Evolutionary conservation across 2,888 invertebrate species (phyloP), one percentile per base, ranked within the genome.

Genomic region (Xanthia togata): DNA sequence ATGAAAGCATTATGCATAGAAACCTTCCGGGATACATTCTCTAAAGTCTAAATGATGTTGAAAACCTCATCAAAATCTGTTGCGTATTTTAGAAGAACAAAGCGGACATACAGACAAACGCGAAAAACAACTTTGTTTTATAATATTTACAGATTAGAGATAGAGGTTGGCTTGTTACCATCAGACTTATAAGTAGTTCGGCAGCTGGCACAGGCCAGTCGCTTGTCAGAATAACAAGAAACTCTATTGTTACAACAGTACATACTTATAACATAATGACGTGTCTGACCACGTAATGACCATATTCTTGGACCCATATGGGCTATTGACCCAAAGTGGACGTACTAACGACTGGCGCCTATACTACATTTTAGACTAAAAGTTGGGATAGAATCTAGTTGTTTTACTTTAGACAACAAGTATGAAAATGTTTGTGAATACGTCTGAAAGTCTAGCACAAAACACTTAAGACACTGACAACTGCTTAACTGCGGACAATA

Each of bases 331-430:
- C 26, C 17, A 64, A 41, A 73, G 8, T 57, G 47, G 63, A 17
- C 1, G 9, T 3, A 9, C 17, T 38, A 73, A 73, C 23, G n/a
- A 73, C 64, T 26, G 23, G 11, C 8, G 0, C 26, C 38, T 31
- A 57, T 23, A 23, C 55, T 57, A 71, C 1, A 57, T 57, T 71
- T 71, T n/a, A 20, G 72, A 57, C 11, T 23, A 47, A 23, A 59
- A 71, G n/a, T 71, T 71, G 31, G 47, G 14, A 70, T 57, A 47
- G 14, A 73, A 73, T 71, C 35, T 23, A 20, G 20, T 31, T 17
- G 11, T 31, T 8, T 35, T 41, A 69, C 14, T 53, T 68, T 14
- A 23, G 23, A 38, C 14, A 3, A 12, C 17, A 44, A 26, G 2
- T n/a, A 44, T 35, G 44, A n/a, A 64, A 70, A 47, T 47, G n/a